These are phyloP conservation scores for Pseudococcus longispinus DNA, from an alignment of 2,888 invertebrate species.

Conservation along the genomic window DNA sequence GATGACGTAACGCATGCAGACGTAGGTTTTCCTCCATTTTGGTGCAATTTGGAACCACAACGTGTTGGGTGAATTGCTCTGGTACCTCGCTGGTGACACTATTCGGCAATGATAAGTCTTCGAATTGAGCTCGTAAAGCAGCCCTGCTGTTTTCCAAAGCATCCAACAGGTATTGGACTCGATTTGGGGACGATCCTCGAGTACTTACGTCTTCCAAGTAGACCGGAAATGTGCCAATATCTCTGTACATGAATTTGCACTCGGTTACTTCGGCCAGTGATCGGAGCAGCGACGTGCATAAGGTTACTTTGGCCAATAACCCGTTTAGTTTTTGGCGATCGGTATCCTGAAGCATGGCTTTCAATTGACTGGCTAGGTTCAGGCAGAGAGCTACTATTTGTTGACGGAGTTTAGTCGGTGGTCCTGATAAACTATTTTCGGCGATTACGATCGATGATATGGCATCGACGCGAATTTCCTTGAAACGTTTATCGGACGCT, in stretches of 20 bases:
- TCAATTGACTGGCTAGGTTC: constrained; percentile 38
- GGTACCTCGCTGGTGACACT: neutral
- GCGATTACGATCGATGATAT: constrained; percentile 79
- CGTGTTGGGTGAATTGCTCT: neutral
- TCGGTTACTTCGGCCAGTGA: constrained; percentile 71
- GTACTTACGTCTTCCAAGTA: constrained; percentile 76
- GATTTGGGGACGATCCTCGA: neutral
- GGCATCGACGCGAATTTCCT: constrained; percentile 73
- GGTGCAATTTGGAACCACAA: constrained; percentile 76
- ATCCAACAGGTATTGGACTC: constrained; percentile 41
- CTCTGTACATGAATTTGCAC: constrained; percentile 82
- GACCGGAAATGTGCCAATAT: constrained; percentile 74
- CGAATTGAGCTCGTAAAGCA: neutral
- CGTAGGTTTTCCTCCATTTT: constrained; percentile 92
- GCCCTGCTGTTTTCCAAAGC: constrained; percentile 21
- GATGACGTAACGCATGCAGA: constrained; percentile 88
- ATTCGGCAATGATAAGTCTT: neutral
- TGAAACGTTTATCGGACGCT: constrained; percentile 62
- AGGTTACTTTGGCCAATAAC: neutral
- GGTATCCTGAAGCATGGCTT: constrained; percentile 11
- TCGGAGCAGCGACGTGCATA: neutral
- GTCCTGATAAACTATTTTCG: constrained; percentile 72
- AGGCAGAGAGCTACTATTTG: constrained; percentile 20
- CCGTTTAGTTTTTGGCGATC: constrained; percentile 31
- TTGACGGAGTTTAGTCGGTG: constrained; percentile 60